Evolutionary conservation across 2,797 vertebrate species (phyloP).

Genomic region (Potorous gilbertii): DNA sequence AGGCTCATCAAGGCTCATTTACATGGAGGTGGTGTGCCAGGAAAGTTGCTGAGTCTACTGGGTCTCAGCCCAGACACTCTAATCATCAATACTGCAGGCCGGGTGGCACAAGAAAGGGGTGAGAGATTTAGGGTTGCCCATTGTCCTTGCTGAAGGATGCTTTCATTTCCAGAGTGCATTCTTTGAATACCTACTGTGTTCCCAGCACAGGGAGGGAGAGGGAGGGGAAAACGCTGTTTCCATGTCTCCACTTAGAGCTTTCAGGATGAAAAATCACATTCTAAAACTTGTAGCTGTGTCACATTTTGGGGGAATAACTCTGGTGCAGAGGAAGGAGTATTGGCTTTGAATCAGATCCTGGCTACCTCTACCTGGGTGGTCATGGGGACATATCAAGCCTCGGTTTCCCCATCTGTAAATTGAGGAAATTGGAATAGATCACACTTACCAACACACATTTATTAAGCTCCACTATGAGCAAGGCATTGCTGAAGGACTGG

Average conservation of each 20-base stretch:
- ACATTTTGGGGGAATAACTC: neutral
- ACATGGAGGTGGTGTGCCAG: neutral
- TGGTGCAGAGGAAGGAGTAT: neutral
- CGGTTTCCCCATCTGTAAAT: neutral
- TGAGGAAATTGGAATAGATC: neutral
- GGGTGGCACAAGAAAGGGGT: neutral
- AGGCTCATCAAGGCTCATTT: neutral
- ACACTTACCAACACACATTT: neutral
- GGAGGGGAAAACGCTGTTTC: neutral
- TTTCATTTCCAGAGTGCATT: neutral
- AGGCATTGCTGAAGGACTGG: neutral
- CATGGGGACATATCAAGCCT: neutral
- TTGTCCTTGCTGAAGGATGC: neutral
- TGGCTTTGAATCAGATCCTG: neutral
- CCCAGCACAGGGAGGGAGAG: neutral
- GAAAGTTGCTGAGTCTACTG: constrained; percentile 2
- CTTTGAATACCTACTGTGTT: neutral
- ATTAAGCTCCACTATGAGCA: neutral
- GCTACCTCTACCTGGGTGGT: neutral
- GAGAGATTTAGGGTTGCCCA: neutral
- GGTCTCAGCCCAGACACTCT: neutral
- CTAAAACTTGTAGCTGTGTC: neutral
- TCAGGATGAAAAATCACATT: neutral
- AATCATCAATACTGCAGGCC: neutral
- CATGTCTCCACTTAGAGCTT: neutral